Evolutionary conservation across 2,888 invertebrate genomes (phyloP).

Genomic region (Noctua janthina): DNA sequence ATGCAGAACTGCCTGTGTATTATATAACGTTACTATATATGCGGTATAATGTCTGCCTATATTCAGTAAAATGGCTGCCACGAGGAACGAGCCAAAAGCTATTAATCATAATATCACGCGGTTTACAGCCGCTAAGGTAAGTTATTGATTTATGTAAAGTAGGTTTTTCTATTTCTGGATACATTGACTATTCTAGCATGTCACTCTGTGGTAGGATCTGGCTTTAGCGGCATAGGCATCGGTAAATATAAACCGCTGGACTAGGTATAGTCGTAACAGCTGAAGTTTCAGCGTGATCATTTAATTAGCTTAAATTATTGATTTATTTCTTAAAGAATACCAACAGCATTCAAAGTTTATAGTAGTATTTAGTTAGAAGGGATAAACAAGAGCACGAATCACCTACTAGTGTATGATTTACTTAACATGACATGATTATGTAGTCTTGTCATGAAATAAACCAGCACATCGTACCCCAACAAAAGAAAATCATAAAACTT

Average conservation of each 20-base stretch:
- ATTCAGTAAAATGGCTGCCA: slow-evolving; percentile 11
- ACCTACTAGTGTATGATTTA: not conserved
- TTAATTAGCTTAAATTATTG: not conserved
- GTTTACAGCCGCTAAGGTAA: not conserved
- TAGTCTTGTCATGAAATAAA: not conserved
- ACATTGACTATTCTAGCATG: not conserved
- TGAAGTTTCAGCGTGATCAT: not conserved
- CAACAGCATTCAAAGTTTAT: not conserved
- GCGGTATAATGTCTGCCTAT: not conserved
- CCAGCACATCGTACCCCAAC: not conserved
- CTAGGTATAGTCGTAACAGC: too few relatives aligned
- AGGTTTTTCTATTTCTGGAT: not conserved
- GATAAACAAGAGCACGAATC: not conserved
- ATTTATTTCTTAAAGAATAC: not conserved
- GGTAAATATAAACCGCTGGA: not conserved
- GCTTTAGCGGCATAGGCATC: too few relatives aligned
- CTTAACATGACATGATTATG: not conserved
- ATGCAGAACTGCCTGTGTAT: slow-evolving; percentile 35
- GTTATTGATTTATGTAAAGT: slow-evolving; percentile 45
- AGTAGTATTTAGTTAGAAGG: not conserved
- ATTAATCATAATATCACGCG: slow-evolving; percentile 45
- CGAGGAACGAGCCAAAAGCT: not conserved
- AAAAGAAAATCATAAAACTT: not conserved
- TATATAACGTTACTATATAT: not conserved
- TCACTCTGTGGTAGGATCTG: not conserved